Evolutionary conservation across 2,888 invertebrate genomes (phyloP).

Genomic region (Heteropelma amictum): DNA sequence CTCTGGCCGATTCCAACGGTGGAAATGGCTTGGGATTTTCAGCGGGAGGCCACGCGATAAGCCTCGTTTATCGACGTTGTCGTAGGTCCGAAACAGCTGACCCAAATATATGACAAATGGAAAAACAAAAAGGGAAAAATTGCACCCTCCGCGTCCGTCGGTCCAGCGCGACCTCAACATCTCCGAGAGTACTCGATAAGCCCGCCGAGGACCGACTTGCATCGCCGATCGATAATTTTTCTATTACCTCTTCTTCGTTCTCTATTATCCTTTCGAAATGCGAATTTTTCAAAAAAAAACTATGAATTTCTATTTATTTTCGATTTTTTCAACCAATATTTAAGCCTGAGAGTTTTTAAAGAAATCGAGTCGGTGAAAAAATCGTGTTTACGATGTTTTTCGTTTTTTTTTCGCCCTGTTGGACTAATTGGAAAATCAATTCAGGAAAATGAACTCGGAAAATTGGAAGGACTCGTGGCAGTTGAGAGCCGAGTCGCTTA

Average conservation of each 20-base stretch:
- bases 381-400: too few relatives aligned
- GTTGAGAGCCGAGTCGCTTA: constrained; percentile 69
- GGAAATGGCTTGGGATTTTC: too few relatives aligned
- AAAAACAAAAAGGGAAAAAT: constrained; percentile 7
- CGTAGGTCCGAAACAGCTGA: constrained; percentile 10
- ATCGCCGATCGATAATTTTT: constrained; percentile 24
- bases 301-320: too few relatives aligned
- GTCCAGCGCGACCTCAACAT: constrained; percentile 25
- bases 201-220: constrained; percentile 33
- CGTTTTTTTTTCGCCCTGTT: constrained; percentile 3
- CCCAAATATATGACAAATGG: too few relatives aligned
- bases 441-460: constrained; percentile 74
- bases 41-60: too few relatives aligned
- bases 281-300: too few relatives aligned
- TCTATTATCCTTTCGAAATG: not conserved
- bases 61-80: not conserved
- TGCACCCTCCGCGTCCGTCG: not conserved
- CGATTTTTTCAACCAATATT: too few relatives aligned
- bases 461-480: constrained; percentile 74
- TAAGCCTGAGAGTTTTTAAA: too few relatives aligned
- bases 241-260: not conserved
- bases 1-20: too few relatives aligned
- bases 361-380: too few relatives aligned
- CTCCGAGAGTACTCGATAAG: too few relatives aligned
- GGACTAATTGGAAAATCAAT: not conserved